Evolutionary conservation across 2,888 invertebrate species (phyloP).

Genomic region (Pseudococcus jackbeardsleyi): DNA sequence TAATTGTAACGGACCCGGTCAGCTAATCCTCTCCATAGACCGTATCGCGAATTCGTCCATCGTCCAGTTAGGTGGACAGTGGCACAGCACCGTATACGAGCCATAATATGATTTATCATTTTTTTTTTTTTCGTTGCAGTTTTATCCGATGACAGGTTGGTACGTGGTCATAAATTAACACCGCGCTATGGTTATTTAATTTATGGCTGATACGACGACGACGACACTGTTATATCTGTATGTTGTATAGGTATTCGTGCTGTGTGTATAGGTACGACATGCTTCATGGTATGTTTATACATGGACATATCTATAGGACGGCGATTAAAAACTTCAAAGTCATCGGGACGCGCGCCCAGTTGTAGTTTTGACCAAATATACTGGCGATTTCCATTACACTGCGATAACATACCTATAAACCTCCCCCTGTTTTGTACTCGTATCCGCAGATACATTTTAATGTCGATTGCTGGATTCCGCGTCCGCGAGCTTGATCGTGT

Average conservation of each 20-base stretch:
- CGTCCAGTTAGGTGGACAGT: background rate
- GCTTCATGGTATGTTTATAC: background rate
- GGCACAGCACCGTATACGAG: background rate
- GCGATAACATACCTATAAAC: background rate
- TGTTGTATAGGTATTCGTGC: background rate
- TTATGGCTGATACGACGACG: constrained; percentile 34
- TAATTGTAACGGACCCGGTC: background rate
- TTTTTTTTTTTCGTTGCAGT: constrained; percentile 31
- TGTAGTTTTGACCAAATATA: background rate
- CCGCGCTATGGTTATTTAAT: constrained; percentile 12
- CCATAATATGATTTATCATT: constrained; percentile 23
- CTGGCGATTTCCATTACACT: background rate
- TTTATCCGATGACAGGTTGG: constrained; percentile 37
- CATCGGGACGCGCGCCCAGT: background rate
- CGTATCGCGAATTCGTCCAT: constrained; percentile 4
- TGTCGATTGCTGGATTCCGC: background rate
- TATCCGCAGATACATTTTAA: background rate
- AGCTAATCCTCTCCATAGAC: background rate
- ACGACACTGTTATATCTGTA: constrained; percentile 33
- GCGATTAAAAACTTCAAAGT: constrained; percentile 40
- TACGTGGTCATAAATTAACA: constrained; percentile 44
- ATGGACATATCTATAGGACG: background rate
- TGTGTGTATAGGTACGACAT: background rate
- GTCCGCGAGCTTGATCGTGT: background rate
- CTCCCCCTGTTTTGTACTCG: background rate